Evolutionary conservation across 2,113 vertebrate genomes (phyloP).

Genomic region (Sphaerodactylus townsendi): DNA sequence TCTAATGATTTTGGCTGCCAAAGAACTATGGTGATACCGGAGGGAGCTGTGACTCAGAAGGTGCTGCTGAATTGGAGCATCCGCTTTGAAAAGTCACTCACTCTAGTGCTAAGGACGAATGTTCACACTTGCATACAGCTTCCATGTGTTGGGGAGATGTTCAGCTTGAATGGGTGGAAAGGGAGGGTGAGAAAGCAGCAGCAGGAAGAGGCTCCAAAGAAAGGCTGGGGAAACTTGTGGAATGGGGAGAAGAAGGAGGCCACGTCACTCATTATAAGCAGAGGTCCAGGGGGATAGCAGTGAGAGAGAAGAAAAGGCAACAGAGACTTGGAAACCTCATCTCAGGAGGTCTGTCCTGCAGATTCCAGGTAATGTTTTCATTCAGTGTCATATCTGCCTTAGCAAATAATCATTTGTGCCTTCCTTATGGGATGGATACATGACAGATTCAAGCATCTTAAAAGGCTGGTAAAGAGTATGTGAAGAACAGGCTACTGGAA

Average conservation of each 20-base stretch:
- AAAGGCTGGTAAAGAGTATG: not conserved
- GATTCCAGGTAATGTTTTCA: slow-evolving; percentile 63
- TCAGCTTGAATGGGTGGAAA: slow-evolving; percentile 42
- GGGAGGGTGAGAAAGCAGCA: slow-evolving; percentile 60
- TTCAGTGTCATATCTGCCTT: slow-evolving; percentile 50
- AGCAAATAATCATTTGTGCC: slow-evolving; percentile 23
- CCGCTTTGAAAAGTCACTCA: slow-evolving; percentile 19
- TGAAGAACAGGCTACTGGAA: not conserved
- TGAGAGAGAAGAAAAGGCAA: slow-evolving; percentile 40
- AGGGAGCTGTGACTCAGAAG: not conserved
- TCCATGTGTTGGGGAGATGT: slow-evolving; percentile 55
- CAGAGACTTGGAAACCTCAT: slow-evolving; percentile 44
- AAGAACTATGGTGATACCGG: slow-evolving; percentile 13
- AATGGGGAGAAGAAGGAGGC: slow-evolving; percentile 47
- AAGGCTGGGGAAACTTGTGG: slow-evolving; percentile 50
- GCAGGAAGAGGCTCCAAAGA: slow-evolving; percentile 53
- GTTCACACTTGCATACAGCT: slow-evolving; percentile 49
- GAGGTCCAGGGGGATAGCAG: slow-evolving; percentile 50
- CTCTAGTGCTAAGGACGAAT: not conserved
- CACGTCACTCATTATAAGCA: slow-evolving; percentile 57
- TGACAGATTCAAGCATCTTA: not conserved
- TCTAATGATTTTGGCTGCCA: slow-evolving; percentile 29
- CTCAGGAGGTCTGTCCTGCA: slow-evolving; percentile 50
- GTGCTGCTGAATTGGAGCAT: slow-evolving; percentile 13
- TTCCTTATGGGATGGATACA: slow-evolving; percentile 6